These are phyloP conservation scores for Asobara japonica DNA, from an alignment of 1,140 invertebrate genomes.

Conservation along the genomic window DNA sequence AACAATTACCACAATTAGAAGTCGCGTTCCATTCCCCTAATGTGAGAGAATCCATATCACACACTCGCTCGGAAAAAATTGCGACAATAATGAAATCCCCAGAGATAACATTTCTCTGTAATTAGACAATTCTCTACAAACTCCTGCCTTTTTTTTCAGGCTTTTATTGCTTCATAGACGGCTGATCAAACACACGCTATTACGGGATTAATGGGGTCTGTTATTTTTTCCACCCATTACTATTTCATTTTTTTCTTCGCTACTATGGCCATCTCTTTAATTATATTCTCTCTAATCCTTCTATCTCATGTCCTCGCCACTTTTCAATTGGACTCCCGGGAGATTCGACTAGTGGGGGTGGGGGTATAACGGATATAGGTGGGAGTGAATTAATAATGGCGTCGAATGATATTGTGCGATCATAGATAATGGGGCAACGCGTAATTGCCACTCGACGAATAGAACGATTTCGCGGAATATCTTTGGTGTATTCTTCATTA, in stretches of 20 bases:
- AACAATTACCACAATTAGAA: not conserved
- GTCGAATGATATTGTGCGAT: conserved; percentile 4
- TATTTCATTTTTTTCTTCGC: not conserved
- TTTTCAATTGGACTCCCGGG: conserved; percentile 1
- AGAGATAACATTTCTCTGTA: not conserved
- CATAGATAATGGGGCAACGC: not conserved
- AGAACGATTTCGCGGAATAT: not conserved
- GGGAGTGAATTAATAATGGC: conserved; percentile 1
- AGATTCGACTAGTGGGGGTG: not conserved
- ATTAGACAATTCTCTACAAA: not conserved
- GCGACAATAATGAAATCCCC: not conserved
- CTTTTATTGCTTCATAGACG: not conserved
- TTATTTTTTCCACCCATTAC: not conserved
- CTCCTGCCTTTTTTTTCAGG: not conserved
- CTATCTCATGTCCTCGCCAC: not conserved
- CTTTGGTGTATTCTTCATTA: not conserved
- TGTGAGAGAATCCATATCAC: not conserved
- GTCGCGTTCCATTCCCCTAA: not conserved
- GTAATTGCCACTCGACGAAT: not conserved
- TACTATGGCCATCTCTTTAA: not conserved
- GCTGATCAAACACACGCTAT: conserved; percentile 11
- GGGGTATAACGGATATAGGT: not conserved
- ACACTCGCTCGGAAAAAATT: not conserved
- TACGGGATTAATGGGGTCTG: not conserved
- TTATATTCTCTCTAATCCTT: not conserved